Base-by-base conservation (phyloP, 2,888 invertebrate species). In the Galeruca laticollis region DNA sequence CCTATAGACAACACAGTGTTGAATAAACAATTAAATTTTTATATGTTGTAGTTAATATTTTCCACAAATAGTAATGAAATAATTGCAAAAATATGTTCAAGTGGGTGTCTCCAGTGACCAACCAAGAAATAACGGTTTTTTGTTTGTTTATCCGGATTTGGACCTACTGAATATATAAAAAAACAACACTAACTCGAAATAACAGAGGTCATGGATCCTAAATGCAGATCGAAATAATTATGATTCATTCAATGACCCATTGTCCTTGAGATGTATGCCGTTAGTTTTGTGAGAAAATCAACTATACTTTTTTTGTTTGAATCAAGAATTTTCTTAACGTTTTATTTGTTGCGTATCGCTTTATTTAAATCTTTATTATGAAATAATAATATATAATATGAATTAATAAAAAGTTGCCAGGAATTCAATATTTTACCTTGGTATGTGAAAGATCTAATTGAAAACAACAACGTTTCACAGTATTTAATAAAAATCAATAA, bases 111-210 rank as follows among this genome's bases (percentile, higher is more conserved):
- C 31, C 43, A 15, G 33, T 57, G 56, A 57, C 20, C 35, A 57
- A 57, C 33, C 35, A 57, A 54, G 15, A 54, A 54, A 8, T 49
- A 66, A 66, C 49, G 59, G 62, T 18, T 68, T 68, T 62, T 59
- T 66, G 35, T 60, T 60, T 60, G 52, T 59, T 68, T 63, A 63
- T 68, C 63, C 68, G 68, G 63, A 68, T 68, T 68, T 68, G 68
- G 63, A 63, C 59, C 59, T 66, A 51, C 15, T 51, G 66, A 60
- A 66, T 51, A 60, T 33, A n/a, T n/a, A n/a, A n/a, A 57, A 51
- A 59, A 33, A 51, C 59, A 59, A 47, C 59, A 18, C 56, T 56
- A 54, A 54, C 63, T 66, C 51, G 66, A 59, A 59, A 66, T 51
- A 49, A 31, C 66, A 51, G 66, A 66, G 66, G 66, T 66, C 66